phyloP scores from a whole-genome alignment of 2,797 vertebrate genomes.

The Momotus momota region DNA sequence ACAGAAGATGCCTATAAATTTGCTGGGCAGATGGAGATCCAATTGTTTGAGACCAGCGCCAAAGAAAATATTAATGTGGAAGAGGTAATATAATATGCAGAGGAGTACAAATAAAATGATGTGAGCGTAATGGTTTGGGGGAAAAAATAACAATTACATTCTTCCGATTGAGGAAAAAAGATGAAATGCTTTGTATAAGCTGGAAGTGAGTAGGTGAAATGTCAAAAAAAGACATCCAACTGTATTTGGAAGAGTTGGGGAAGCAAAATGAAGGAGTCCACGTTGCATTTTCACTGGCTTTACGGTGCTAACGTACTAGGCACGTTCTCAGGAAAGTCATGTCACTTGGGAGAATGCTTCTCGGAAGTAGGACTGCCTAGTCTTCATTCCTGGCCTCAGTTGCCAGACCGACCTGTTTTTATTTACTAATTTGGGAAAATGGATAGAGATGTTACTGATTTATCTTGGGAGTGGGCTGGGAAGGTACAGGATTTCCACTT shows the following conservation, averaged over 20 bases:
- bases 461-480: not conserved
- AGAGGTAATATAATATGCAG: constrained; percentile 82
- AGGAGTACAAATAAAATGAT: not conserved
- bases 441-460: not conserved
- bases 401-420: not conserved
- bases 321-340: not conserved
- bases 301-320: accelerated
- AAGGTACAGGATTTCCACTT: not conserved
- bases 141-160: not conserved
- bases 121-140: not conserved
- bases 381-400: not conserved
- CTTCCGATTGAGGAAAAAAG: not conserved
- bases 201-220: not conserved
- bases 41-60: constrained; percentile 97
- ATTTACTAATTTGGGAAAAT: not conserved
- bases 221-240: not conserved
- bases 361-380: not conserved
- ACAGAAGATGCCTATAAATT: constrained; percentile 98
- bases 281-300: not conserved
- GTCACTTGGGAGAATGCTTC: not conserved
- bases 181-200: not conserved
- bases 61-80: constrained; percentile 99
- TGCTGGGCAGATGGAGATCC: constrained; percentile 98
- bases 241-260: not conserved
- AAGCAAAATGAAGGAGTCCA: not conserved